A percentile compares a stretch with the other conserved stretches of the same genome.
Conservation (phyloP, 2,888 invertebrate species). For the Yponomeuta cagnagella region DNA sequence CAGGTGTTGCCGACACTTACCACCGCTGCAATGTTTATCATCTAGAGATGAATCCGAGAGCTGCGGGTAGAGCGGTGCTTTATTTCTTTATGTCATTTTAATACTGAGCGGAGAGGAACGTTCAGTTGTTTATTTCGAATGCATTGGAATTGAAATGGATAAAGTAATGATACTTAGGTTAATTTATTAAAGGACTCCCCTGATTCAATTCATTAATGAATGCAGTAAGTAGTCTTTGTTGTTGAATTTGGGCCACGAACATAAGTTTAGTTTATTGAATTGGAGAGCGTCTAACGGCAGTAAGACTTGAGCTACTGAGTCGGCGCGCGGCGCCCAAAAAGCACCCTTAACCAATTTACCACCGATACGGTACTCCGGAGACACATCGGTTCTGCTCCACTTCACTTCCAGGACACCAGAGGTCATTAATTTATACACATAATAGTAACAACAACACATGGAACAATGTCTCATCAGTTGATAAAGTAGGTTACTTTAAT, state of each 20-base stretch:
- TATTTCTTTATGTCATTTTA: no score
- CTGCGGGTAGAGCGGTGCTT: no score
- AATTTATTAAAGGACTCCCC: no score
- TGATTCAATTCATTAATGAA: no score
- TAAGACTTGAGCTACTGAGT: background rate
- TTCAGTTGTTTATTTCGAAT: no score
- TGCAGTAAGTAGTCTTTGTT: background rate
- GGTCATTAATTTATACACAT: background rate
- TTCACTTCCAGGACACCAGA: slow-evolving; percentile 12
- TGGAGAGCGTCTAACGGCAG: background rate
- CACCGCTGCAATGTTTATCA: slow-evolving; percentile 9
- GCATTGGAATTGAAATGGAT: no score
- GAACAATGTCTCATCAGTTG: no score
- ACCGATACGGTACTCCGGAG: slow-evolving; percentile 8
- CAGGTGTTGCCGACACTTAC: slow-evolving; percentile 12
- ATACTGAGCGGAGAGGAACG: no score
- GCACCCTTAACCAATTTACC: slow-evolving; percentile 13
- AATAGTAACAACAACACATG: background rate
- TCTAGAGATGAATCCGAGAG: background rate
- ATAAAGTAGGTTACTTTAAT: no score
- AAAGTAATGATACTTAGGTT: no score
- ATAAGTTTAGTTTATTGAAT: slow-evolving; percentile 1
- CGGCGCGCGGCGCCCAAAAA: background rate
- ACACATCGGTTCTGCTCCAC: slow-evolving; percentile 6
- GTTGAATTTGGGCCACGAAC: background rate